Evolutionary conservation across 2,888 invertebrate species (phyloP), one percentile per base, ranked within the genome.

Genomic region (Piscicola geometra): DNA sequence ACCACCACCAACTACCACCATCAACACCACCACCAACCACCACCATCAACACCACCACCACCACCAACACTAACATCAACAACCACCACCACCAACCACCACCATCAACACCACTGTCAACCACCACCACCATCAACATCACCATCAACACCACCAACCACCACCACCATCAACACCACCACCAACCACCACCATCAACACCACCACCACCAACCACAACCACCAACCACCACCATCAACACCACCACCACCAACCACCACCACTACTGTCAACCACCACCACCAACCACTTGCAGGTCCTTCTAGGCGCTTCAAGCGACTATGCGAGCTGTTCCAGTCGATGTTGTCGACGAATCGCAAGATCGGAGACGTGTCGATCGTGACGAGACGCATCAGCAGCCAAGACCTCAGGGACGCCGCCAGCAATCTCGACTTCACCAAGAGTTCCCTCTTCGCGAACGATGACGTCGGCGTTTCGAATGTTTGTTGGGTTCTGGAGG

Each of bases 241-340:
- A 64, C 18, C 30, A 28, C 15, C 41, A 41, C 15, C 41, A 41
- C 15, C 41, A 41, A 15, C 50, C 9, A 15, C 50, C 9, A 47
- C 9, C 50, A 15, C 21, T 47, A 9, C 9, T 47, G n/a, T n/a
- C n/a, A n/a, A n/a, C n/a, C n/a, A n/a, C n/a, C 50, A 47, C 50
- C 50, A 47, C 50, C 9, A 15, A 9, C 32, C 5, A 18, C 12
- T 56, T 66, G 41, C 85, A 94, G 95, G 96, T 78, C 96, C 96
- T 85, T 93, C 95, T 81, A 90, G 96, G 76, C 89, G 97, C 78
- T 97, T 97, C 87, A 90, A 95, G 75, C 89, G 96, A 82, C 93
- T 97, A 80, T 96, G 96, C 87, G 97, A 97, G 85, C 94, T 96
- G 86, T 93, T 97, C 80, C 96, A 97, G 79, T 81, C 83, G 32